Evolutionary conservation across 2,888 invertebrate genomes (phyloP), one percentile per base, ranked within the genome.

Genomic region (Leucophora obtusa): DNA sequence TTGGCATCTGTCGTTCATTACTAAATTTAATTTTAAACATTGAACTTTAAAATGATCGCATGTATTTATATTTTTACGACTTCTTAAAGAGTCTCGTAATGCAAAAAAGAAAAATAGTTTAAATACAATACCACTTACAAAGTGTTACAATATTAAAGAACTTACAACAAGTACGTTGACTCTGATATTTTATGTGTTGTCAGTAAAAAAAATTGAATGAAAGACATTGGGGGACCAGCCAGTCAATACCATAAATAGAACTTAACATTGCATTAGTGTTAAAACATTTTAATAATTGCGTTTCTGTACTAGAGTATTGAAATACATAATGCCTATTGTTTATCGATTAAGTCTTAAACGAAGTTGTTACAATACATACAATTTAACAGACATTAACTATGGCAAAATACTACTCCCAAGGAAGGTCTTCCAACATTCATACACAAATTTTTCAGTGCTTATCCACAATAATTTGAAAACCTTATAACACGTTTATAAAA

Each of bases 11-110:
- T 47, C 43, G 28, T 47, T n/a, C 43, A n/a, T 1, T n/a, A n/a
- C 43, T 47, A 1, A 43, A 43, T 43, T 14, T 9, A 60, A 73
- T 60, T 75, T 75, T 51, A 79, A 79, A 79, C 79, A 75, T 75
- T 79, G 79, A 79, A 79, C 79, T 79, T 79, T 75, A 63, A 60
- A 66, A 75, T 28, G 47, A n/a, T 6, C 38, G 43, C 38, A 10
- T 33, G 10, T 50, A 10, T 28, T n/a, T 47, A 17, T 17, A 50
- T 50, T 72, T 71, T 63, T 72, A 56, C 47, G 15, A 62, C 38
- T 63, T 72, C 63, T 15, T 71, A 28, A 38, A 53, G 24, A 53
- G 6, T 38, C 11, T 38, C 38, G 38, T 14, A 9, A 38, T 38
- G 11, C 38, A 9, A 11, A 38, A 28, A 28, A 7, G 7, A 28